Percentiles rank a stretch among this genome's conserved stretches.
Conservation (phyloP, 2,888 invertebrate genomes). For the Trisateles emortualis region DNA sequence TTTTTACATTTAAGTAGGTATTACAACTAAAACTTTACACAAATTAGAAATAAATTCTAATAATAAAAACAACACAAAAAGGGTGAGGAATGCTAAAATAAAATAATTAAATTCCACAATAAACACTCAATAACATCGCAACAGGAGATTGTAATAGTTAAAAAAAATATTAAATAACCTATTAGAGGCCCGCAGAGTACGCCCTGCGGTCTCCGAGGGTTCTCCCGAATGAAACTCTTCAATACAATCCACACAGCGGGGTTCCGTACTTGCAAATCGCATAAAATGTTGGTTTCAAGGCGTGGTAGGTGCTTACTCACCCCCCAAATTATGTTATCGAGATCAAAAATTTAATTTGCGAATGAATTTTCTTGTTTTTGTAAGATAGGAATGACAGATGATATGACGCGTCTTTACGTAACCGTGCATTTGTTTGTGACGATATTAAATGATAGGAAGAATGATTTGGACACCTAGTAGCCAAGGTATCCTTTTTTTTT, state of each 20-base stretch:
- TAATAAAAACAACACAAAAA: no score
- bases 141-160: constrained; percentile 53
- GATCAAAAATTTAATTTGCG: constrained; percentile 39
- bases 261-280: constrained; percentile 46
- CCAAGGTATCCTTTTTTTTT: no score
- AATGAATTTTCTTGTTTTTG: constrained; percentile 32
- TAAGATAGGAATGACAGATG: no score
- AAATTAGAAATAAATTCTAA: no score
- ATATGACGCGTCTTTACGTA: no score
- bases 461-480: no score
- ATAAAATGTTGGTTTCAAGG: constrained; percentile 53
- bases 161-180: constrained; percentile 59
- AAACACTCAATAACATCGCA: constrained; percentile 46
- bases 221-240: constrained; percentile 55
- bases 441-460: no score
- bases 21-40: no score
- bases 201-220: constrained; percentile 74
- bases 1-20: no score
- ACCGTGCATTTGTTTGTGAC: no score
- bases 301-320: constrained; percentile 48
- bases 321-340: constrained; percentile 45
- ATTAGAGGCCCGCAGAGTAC: constrained; percentile 72
- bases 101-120: background rate
- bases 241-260: constrained; percentile 67
- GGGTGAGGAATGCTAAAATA: background rate